Base-by-base conservation (phyloP, 2,797 vertebrate species). In the Galagoides demidoff region DNA sequence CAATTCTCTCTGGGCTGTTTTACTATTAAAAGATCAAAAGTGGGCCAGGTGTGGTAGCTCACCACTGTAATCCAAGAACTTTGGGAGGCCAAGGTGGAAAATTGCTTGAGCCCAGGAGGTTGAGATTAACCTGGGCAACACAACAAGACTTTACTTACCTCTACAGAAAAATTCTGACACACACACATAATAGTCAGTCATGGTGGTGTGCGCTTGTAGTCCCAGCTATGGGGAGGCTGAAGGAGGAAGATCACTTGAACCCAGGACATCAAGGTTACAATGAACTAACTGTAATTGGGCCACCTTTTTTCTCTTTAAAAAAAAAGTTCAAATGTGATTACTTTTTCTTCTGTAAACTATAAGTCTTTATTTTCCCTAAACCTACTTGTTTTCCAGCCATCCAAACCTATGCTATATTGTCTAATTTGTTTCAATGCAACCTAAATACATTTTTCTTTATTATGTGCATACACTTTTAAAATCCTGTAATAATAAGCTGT, bases 11-110 rank as follows among this genome's bases (percentile, higher is more conserved):
- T 93, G 76, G 34, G 29, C 25, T 77, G 11, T 92, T 76, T 14
- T 78, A 76, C 39, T 83, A 43, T 37, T 34, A 49, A 90, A 90
- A 94, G 77, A 31, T 79, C 31, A 89, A 34, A 66, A 89, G 34
- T 95, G 31, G 64, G 64, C 64, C 64, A n/a, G 3, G 64, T 20
- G 17, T 31, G 17, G 64, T 66, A 31, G 64, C 64, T n/a, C 31
- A n/a, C 17, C 3, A 31, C 64, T n/a, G 16, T 66, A 9, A n/a
- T n/a, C 16, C 16, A 16, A 66, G 14, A 7, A n/a, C 16, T n/a
- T 66, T 66, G 64, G 64, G 7, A 66, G 14, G 31, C 31, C 14
- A 66, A 66, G 64, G 64, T n/a, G 64, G 64, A 66, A n/a, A n/a
- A 66, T 66, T n/a, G 16, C 31, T 66, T 66, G 64, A 66, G 31